Percentiles rank a stretch among this genome's conserved stretches.
phyloP scores from a whole-genome alignment of 2,888 invertebrate species.

The Abrostola triplasia region DNA sequence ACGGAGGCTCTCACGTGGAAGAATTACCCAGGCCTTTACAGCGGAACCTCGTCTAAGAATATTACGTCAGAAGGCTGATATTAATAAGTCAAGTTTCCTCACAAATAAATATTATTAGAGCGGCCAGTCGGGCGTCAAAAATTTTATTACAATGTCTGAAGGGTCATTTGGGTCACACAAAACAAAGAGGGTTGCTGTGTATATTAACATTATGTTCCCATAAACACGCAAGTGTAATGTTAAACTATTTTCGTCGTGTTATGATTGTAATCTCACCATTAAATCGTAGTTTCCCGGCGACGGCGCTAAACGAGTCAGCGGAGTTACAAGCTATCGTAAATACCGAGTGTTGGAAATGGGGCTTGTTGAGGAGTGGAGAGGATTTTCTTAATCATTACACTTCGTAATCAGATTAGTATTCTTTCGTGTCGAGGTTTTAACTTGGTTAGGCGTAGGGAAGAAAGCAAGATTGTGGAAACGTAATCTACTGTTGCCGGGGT shows the following conservation, averaged over 20 bases:
- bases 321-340: background rate
- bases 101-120: slow-evolving; percentile 25
- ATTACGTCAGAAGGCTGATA: slow-evolving; percentile 32
- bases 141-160: slow-evolving; percentile 26
- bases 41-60: slow-evolving; percentile 21
- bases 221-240: slow-evolving; percentile 49
- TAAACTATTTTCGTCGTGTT: slow-evolving; percentile 31
- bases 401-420: background rate
- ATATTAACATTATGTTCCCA: slow-evolving; percentile 37
- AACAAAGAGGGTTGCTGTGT: slow-evolving; percentile 43
- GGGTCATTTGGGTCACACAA: slow-evolving; percentile 42
- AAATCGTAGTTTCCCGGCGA: slow-evolving; percentile 18
- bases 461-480: background rate
- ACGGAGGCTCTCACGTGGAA: slow-evolving; percentile 42
- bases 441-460: background rate
- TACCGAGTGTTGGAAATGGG: background rate
- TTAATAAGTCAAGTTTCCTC: slow-evolving; percentile 38
- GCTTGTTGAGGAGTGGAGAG: background rate
- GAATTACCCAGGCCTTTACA: slow-evolving; percentile 42
- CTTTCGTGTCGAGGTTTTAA: background rate
- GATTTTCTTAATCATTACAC: background rate
- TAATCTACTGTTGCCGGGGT: background rate
- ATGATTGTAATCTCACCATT: slow-evolving; percentile 37
- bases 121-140: slow-evolving; percentile 37
- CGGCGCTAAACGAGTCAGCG: slow-evolving; percentile 2